phyloP scores from a whole-genome alignment of 37 sponge, comb jelly and placozoan species.

The Beroe forskalii region DNA sequence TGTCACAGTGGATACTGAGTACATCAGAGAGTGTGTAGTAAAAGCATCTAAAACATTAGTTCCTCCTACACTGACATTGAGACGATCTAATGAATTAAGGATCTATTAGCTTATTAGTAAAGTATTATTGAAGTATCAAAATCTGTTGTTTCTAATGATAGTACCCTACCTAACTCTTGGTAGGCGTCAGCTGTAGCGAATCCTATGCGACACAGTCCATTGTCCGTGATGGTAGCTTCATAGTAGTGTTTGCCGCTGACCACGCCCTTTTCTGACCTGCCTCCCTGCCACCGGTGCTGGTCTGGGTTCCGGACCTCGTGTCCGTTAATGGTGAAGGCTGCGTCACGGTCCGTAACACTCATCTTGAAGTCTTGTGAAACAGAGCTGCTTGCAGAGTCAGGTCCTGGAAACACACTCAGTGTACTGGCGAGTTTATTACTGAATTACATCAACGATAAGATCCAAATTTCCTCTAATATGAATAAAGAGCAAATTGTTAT shows the following conservation, averaged over 20 bases:
- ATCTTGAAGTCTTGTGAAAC: slow-evolving; percentile 31
- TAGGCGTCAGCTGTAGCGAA: slow-evolving; percentile 78
- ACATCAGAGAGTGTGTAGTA: too few relatives aligned
- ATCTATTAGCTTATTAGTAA: too few relatives aligned
- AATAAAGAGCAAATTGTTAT: too few relatives aligned
- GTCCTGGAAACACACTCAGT: not conserved
- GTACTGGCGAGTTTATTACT: too few relatives aligned
- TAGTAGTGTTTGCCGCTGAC: slow-evolving; percentile 79
- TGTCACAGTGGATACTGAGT: too few relatives aligned
- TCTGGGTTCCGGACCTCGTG: not conserved
- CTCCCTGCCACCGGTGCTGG: slow-evolving; percentile 41
- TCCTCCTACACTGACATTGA: too few relatives aligned
- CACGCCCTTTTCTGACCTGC: slow-evolving; percentile 63
- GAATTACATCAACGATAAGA: too few relatives aligned
- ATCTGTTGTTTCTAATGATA: too few relatives aligned
- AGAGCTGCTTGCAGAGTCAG: not conserved
- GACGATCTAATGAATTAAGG: too few relatives aligned
- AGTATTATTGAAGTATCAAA: too few relatives aligned
- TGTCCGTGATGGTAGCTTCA: slow-evolving; percentile 92
- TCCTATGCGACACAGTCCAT: slow-evolving; percentile 93
- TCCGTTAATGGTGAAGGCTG: not conserved
- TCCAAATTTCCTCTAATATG: too few relatives aligned
- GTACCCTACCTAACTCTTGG: slow-evolving; percentile 90
- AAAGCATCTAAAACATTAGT: too few relatives aligned
- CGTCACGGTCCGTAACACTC: slow-evolving; percentile 22